phyloP scores from a whole-genome alignment of 2,797 vertebrate species.

The Catostomus latipinnis region DNA sequence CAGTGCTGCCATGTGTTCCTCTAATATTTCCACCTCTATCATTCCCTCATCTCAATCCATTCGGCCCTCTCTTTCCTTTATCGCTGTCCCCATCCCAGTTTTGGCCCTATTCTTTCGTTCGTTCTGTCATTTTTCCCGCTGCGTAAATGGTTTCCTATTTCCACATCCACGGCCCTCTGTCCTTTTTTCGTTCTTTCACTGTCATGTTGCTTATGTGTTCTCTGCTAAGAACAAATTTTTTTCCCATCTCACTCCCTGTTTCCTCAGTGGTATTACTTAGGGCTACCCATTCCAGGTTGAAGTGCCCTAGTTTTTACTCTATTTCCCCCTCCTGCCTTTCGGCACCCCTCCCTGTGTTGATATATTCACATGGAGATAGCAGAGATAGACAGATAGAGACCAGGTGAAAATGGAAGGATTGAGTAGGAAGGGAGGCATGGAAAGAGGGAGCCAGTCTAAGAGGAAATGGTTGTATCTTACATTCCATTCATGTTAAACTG shows the following conservation, averaged over 20 bases:
- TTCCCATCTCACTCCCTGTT: conserved; percentile 59
- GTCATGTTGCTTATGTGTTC: conserved; percentile 28
- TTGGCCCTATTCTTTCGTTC: background rate
- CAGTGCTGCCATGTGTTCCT: background rate
- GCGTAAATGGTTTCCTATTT: conserved; percentile 41
- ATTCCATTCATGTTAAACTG: conserved; percentile 33
- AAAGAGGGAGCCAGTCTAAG: conserved; percentile 45
- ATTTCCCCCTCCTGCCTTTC: conserved; percentile 48
- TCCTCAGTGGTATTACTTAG: conserved; percentile 72
- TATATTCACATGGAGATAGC: conserved; percentile 68
- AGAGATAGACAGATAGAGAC: conserved; percentile 33
- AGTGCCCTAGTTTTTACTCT: conserved; percentile 72
- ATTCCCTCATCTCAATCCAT: conserved; percentile 60
- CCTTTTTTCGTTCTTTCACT: conserved; percentile 1
- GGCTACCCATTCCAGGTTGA: conserved; percentile 71
- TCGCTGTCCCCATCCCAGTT: conserved; percentile 28
- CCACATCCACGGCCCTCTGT: conserved; percentile 15
- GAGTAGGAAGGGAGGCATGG: background rate
- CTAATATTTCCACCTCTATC: conserved; percentile 33
- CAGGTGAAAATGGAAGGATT: background rate
- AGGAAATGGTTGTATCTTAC: conserved; percentile 28
- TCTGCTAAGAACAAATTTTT: conserved; percentile 30
- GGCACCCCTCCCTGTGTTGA: conserved; percentile 62
- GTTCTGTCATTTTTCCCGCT: conserved; percentile 16
- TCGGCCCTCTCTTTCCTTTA: conserved; percentile 60